A percentile compares a stretch with the other conserved stretches of the same genome.
These are phyloP conservation scores for Lycodopsis pacificus DNA, from an alignment of 2,797 vertebrate species.

Conservation along the genomic window DNA sequence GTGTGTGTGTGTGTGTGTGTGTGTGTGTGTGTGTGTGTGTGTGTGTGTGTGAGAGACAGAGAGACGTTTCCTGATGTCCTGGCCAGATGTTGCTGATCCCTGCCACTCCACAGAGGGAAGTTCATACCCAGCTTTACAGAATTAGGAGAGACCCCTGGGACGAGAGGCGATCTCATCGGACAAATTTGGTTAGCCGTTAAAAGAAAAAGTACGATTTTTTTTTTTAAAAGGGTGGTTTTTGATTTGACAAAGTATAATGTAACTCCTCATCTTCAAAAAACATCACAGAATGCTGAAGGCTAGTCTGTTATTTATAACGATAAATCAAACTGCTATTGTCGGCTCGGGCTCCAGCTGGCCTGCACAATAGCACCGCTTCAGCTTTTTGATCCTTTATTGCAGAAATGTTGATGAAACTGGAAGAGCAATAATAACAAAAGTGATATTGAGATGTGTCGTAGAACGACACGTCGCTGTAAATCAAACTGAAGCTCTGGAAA, in stretches of 20 bases:
- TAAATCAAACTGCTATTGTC: not conserved
- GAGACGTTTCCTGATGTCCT: constrained; percentile 81
- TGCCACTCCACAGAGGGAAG: constrained; percentile 70
- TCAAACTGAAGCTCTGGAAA: not conserved
- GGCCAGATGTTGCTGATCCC: constrained; percentile 84
- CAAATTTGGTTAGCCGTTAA: constrained; percentile 37
- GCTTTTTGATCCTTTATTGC: not conserved
- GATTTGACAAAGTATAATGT: not conserved
- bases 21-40: not conserved
- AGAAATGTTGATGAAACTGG: not conserved
- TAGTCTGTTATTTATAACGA: not conserved
- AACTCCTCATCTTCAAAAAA: not conserved
- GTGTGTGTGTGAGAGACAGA: constrained; percentile 18
- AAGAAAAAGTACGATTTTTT: not conserved
- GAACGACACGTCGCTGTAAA: not conserved
- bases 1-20: constrained; percentile 3
- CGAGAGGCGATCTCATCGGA: constrained; percentile 18
- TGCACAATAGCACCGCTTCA: not conserved
- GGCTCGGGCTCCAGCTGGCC: not conserved
- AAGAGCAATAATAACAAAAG: not conserved
- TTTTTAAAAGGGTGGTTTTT: not conserved
- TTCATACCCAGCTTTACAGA: constrained; percentile 61
- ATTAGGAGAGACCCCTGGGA: constrained; percentile 46
- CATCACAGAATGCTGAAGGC: not conserved
- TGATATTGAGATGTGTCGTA: not conserved